A percentile compares a stretch with the other conserved stretches of the same genome.
Evolutionary conservation across 2,113 vertebrate genomes (phyloP).

Genomic region (Notothenia rossii): DNA sequence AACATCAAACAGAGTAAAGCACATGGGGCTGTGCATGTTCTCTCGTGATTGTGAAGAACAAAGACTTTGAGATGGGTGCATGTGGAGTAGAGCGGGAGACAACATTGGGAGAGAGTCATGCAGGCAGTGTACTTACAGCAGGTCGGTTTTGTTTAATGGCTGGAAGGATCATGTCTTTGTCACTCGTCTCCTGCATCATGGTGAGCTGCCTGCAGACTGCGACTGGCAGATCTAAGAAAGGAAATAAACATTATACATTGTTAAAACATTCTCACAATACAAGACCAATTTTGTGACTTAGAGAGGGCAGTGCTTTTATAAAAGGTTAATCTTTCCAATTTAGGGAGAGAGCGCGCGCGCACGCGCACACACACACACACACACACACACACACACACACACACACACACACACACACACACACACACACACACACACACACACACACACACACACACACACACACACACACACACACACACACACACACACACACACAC

Average conservation of each 20-base stretch:
- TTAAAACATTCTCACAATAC: constrained; percentile 14
- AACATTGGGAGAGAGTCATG: constrained; percentile 45
- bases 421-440: background rate
- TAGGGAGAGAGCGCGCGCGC: no score
- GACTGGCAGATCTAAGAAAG: constrained; percentile 35
- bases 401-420: constrained; percentile 3
- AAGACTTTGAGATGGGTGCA: constrained; percentile 53
- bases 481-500: background rate
- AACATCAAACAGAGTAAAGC: constrained; percentile 47
- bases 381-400: background rate
- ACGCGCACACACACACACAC: no score
- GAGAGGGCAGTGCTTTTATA: constrained; percentile 8
- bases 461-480: constrained; percentile 4
- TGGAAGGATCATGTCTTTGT: constrained; percentile 48
- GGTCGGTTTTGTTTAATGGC: constrained; percentile 59
- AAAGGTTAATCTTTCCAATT: constrained; percentile 21
- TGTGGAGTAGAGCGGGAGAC: constrained; percentile 38
- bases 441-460: constrained; percentile 1
- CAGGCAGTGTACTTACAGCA: constrained; percentile 64
- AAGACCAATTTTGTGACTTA: constrained; percentile 18
- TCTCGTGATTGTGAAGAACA: constrained; percentile 54
- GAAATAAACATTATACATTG: background rate
- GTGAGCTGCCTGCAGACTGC: constrained; percentile 48
- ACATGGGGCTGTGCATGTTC: constrained; percentile 44
- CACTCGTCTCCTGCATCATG: constrained; percentile 61